phyloP scores from a whole-genome alignment of 2,113 vertebrate species.

The Ochotona princeps region DNA sequence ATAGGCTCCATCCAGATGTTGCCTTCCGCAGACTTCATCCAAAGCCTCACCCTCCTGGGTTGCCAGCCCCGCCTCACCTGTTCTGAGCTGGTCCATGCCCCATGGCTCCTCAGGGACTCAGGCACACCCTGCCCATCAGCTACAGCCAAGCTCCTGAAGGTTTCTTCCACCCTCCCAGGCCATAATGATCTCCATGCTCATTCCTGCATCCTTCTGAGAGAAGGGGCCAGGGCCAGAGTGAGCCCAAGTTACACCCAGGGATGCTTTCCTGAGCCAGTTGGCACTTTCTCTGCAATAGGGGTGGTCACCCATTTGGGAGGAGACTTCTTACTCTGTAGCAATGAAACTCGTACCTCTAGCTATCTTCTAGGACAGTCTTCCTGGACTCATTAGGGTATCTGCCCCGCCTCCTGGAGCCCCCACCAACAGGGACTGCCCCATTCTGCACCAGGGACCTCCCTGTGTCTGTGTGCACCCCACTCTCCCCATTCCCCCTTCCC shows the following conservation, averaged over 20 bases:
- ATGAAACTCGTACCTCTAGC: neutral
- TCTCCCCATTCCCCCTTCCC: neutral
- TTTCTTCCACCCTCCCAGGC: neutral
- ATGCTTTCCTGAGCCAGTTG: neutral
- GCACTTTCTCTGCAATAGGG: neutral
- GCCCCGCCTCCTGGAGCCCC: neutral
- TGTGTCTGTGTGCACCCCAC: neutral
- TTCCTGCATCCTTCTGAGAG: no score
- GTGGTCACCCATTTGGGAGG: neutral
- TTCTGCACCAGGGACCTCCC: neutral
- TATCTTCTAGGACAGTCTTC: neutral
- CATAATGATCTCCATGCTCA: rapidly evolving
- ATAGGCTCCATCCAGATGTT: neutral
- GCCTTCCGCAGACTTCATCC: rapidly evolving
- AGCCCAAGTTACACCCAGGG: neutral
- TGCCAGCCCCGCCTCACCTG: neutral
- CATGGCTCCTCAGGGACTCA: rapidly evolving
- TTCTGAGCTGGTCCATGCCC: neutral
- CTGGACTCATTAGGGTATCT: neutral
- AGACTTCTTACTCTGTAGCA: no score
- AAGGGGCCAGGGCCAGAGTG: rapidly evolving
- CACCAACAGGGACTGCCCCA: neutral
- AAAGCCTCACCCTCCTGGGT: neutral
- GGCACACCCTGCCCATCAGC: rapidly evolving
- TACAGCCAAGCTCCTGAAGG: neutral